A percentile compares a stretch with the other conserved stretches of the same genome.
Conservation (phyloP, 2,888 invertebrate genomes). For the Sminthurinus aureus region DNA sequence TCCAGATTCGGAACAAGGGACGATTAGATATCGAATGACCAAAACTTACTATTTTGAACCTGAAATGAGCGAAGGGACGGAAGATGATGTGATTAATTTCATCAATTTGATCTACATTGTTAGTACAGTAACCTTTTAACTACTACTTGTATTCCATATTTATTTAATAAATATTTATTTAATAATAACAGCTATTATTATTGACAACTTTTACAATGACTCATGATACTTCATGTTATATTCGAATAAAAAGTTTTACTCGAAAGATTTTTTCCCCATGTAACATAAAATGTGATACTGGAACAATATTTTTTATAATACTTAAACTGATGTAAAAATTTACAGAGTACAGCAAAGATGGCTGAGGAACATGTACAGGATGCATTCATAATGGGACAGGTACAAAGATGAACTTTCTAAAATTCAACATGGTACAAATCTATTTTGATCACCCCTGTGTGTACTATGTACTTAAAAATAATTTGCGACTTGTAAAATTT, state of each 20-base stretch:
- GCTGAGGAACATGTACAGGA: not conserved
- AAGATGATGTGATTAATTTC: conserved; percentile 26
- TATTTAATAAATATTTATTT: too few species aligned
- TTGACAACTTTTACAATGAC: too few species aligned
- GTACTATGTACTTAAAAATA: not conserved
- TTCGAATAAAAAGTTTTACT: too few species aligned
- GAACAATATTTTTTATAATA: too few species aligned
- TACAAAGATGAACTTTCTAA: not conserved
- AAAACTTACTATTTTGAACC: conserved; percentile 19
- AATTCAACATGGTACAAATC: not conserved
- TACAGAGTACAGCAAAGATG: too few species aligned
- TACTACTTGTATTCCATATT: not conserved
- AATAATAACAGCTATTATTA: too few species aligned
- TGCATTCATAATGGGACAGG: not conserved
- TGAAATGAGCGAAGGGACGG: conserved; percentile 27
- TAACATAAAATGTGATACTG: too few species aligned
- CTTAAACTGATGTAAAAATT: too few species aligned
- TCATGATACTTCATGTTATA: too few species aligned
- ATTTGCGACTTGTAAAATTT: too few species aligned
- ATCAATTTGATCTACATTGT: conserved; percentile 35
- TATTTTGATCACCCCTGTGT: not conserved
- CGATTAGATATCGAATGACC: conserved; percentile 19
- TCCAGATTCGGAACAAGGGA: not conserved
- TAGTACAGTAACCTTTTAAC: not conserved
- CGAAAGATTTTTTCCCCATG: too few species aligned